phyloP scores from a whole-genome alignment of 2,888 invertebrate species.

The Nematopogon swammerdamellus region DNA sequence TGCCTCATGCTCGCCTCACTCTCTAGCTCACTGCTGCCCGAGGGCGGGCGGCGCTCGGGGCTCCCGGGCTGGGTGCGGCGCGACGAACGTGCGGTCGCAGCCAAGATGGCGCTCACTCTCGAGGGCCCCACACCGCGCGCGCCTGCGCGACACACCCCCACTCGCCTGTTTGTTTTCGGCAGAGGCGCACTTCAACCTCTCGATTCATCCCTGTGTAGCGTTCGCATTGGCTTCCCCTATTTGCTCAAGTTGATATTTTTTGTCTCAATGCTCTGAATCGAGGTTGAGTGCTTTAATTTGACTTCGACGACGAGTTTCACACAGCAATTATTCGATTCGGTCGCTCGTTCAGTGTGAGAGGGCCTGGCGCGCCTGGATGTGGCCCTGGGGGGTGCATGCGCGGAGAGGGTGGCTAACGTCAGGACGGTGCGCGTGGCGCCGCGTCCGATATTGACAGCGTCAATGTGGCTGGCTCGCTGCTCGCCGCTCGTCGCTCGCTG shows the following conservation, averaged over 20 bases:
- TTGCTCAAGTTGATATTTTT: no score
- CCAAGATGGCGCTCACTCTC: slow-evolving; percentile 49
- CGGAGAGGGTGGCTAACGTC: slow-evolving; percentile 22
- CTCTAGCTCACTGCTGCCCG: slow-evolving; percentile 18
- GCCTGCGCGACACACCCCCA: slow-evolving; percentile 41
- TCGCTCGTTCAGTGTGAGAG: no score
- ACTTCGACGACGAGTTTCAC: no score
- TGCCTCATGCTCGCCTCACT: slow-evolving; percentile 33
- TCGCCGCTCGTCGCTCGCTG: no score
- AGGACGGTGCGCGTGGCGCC: slow-evolving; percentile 37
- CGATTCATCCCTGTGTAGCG: no score
- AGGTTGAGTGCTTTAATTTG: no score
- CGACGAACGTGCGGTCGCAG: slow-evolving; percentile 49
- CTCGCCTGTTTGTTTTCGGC: slow-evolving; percentile 51
- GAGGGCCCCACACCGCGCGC: slow-evolving; percentile 42
- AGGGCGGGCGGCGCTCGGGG: slow-evolving; percentile 25
- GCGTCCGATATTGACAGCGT: slow-evolving; percentile 6
- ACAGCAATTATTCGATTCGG: no score
- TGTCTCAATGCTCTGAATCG: no score
- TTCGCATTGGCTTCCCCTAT: no score
- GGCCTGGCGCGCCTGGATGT: no score
- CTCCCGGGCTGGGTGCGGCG: slow-evolving; percentile 39
- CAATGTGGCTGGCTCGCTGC: neutral
- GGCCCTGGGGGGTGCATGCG: neutral
- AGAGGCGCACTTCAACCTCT: slow-evolving; percentile 17